Conservation (phyloP, 1,140 invertebrate genomes). For the Lepidostoma basale region DNA sequence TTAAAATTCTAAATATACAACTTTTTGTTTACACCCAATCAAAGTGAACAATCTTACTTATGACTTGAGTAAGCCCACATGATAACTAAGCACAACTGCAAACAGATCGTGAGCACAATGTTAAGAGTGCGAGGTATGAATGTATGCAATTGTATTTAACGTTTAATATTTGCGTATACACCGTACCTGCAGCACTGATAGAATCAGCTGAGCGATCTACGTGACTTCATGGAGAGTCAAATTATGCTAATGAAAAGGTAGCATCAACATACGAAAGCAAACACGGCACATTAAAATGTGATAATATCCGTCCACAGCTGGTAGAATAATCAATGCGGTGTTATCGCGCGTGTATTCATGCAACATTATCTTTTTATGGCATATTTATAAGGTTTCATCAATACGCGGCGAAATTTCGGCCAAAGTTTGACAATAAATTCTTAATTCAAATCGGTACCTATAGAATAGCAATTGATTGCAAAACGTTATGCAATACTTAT, state of each 20-base stretch:
- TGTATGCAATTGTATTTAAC: too few relatives aligned
- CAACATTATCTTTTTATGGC: background rate
- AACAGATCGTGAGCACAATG: too few relatives aligned
- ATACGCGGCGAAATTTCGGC: constrained; percentile 2
- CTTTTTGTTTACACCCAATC: too few relatives aligned
- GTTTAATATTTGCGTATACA: background rate
- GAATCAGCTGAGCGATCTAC: background rate
- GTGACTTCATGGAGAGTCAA: background rate
- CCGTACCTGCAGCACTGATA: background rate
- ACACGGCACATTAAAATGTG: constrained; percentile 6
- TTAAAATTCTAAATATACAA: too few relatives aligned
- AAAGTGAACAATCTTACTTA: too few relatives aligned
- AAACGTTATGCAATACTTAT: background rate
- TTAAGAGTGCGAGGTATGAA: too few relatives aligned
- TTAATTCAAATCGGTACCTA: too few relatives aligned
- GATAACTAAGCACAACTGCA: too few relatives aligned
- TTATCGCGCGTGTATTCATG: background rate
- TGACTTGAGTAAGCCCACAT: too few relatives aligned
- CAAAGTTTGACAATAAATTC: background rate
- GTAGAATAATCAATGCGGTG: background rate
- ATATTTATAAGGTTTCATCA: constrained; percentile 1
- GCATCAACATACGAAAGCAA: background rate
- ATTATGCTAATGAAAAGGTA: constrained; percentile 5
- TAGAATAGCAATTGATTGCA: background rate
- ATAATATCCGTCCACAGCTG: background rate